These are phyloP conservation scores for Ophioninae sp. DNA, from an alignment of 2,888 invertebrate species.

Conservation along the genomic window DNA sequence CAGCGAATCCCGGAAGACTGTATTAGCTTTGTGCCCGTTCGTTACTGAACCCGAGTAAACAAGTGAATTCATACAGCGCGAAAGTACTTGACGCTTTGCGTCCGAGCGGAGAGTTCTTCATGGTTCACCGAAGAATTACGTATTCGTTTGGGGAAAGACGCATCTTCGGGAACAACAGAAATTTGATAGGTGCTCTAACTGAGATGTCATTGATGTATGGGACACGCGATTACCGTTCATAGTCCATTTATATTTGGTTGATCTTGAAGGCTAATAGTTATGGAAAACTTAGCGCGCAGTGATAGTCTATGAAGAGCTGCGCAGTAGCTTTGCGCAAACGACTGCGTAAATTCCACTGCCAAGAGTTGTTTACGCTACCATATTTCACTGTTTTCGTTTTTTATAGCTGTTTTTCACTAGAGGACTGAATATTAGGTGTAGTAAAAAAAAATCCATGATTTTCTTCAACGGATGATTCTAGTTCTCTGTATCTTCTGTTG, in stretches of 20 bases:
- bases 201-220: neutral
- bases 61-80: conserved; percentile 11
- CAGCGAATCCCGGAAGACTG: conserved; percentile 29
- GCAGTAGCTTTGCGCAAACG: no score
- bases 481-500: no score
- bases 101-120: neutral
- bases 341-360: no score
- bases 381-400: no score
- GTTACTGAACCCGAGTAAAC: conserved; percentile 38
- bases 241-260: neutral
- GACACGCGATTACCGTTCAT: neutral
- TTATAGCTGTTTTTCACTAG: no score
- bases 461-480: no score
- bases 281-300: no score
- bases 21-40: conserved; percentile 15
- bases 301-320: no score
- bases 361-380: no score
- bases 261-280: neutral
- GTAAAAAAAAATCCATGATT: no score
- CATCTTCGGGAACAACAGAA: neutral
- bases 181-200: no score
- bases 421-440: no score
- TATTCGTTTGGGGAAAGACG: neutral
- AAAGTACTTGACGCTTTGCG: conserved; percentile 12
- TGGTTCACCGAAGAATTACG: neutral